Percentiles rank a stretch among this genome's conserved stretches.
Evolutionary conservation across 1,140 invertebrate species (phyloP).

Genomic region (Pseudomyrmex gracilis): DNA sequence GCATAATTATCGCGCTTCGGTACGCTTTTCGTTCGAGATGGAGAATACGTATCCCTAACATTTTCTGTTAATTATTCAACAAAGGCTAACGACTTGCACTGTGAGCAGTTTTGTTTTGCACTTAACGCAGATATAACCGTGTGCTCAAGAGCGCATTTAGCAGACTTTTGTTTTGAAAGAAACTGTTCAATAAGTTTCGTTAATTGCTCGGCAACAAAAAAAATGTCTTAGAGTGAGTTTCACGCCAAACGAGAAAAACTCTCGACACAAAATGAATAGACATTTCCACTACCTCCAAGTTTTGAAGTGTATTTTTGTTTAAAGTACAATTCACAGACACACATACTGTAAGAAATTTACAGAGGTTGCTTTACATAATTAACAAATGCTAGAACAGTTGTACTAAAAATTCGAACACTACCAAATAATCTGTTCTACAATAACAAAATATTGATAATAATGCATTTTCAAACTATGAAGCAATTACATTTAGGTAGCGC

Average conservation of each 20-base stretch:
- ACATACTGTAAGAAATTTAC: no score
- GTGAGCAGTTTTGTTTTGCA: constrained; percentile 3
- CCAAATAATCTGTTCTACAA: no score
- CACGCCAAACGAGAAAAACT: no score
- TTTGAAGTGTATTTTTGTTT: no score
- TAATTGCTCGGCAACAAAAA: no score
- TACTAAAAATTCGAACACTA: not conserved
- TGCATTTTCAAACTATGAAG: not conserved
- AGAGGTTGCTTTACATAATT: not conserved
- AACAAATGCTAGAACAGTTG: not conserved
- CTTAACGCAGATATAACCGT: not conserved
- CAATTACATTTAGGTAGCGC: not conserved
- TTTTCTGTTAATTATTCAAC: constrained; percentile 4
- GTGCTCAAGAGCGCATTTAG: not conserved
- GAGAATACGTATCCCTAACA: not conserved
- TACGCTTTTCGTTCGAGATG: not conserved
- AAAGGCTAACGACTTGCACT: not conserved
- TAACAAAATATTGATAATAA: not conserved
- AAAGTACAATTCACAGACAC: no score
- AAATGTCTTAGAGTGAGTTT: no score
- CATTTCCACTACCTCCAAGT: no score
- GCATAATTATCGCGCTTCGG: not conserved
- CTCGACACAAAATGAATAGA: no score
- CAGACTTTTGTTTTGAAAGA: not conserved
- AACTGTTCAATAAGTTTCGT: not conserved